Evolutionary conservation across 30 jellyfish, hydroid and myxozoan species (phyloP).

Genomic region (Chironex yamaguchii): DNA sequence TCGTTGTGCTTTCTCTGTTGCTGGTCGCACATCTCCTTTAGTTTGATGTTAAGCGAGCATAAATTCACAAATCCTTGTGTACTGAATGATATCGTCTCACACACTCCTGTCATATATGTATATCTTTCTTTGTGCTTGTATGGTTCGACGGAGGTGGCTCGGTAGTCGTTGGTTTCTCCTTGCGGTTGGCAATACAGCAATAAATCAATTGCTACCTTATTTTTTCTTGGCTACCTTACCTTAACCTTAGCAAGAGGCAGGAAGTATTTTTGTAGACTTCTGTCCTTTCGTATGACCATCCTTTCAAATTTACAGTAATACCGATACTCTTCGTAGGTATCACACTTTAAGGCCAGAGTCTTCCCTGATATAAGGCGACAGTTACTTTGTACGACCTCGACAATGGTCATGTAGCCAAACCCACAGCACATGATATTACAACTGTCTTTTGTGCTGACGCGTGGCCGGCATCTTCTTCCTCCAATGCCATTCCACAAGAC

Average conservation of each 20-base stretch:
- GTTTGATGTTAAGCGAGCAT: too few species aligned
- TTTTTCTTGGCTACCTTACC: not conserved
- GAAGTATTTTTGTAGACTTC: constrained; percentile 20
- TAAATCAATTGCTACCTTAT: too few species aligned
- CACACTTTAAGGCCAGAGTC: constrained; percentile 54
- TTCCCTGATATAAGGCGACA: constrained; percentile 42
- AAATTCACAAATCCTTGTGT: too few species aligned
- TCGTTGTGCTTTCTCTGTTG: too few species aligned
- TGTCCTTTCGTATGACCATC: constrained; percentile 71
- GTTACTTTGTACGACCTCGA: constrained; percentile 58
- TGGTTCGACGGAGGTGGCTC: too few species aligned
- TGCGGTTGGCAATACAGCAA: too few species aligned
- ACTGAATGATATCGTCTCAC: too few species aligned
- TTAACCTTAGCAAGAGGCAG: not conserved
- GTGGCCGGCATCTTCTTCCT: constrained; percentile 79
- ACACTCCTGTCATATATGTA: too few species aligned
- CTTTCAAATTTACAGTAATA: constrained; percentile 66
- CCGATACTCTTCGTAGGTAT: constrained; percentile 55
- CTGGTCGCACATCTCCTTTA: too few species aligned
- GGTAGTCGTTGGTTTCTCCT: too few species aligned
- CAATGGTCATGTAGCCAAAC: constrained; percentile 69
- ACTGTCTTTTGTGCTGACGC: constrained; percentile 64
- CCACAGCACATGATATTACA: constrained; percentile 81
- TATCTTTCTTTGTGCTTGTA: too few species aligned
- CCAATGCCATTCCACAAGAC: constrained; percentile 82